Evolutionary conservation across 2,888 invertebrate genomes (phyloP), one percentile per base, ranked within the genome.

Genomic region (Scaptomyza reducta): DNA sequence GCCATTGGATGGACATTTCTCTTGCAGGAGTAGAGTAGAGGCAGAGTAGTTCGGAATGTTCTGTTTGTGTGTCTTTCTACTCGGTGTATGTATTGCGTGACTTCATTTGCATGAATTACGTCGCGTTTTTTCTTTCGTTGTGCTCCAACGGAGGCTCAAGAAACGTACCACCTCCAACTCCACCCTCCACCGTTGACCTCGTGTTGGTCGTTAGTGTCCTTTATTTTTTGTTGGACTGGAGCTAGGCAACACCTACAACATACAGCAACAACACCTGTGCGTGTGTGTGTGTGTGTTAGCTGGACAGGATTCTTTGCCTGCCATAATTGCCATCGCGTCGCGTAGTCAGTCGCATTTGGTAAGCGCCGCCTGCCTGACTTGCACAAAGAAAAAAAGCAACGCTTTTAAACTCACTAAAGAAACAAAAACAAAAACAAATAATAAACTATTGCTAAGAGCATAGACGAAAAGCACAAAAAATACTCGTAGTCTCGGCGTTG

Each of bases 91-190:
- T 33, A 55, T 89, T 89, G 89, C 89, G 89, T 89, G 89, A 89
- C 90, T 89, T 78, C 68, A 87, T 90, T 89, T 90, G 83, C 89
- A 90, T 89, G 85, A 88, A 84, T 84, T 88, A 84, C 76, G 81
- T 77, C 70, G 77, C 77, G 42, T 70, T 73, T 72, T 76, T 67
- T 10, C 1, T 10, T 10, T 7, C 27, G 25, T 42, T 25, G 47
- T 47, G 50, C 50, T 14, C 72, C 22, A 46, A 50, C 6, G 42
- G 22, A 59, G 51, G 49, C 63, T 45, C 42, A 66, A 47, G 45
- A 58, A 38, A 64, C 49, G 9, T 31, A 16, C n/a, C 18, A 31
- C 31, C 25, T 25, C 25, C 14, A 0, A n/a, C n/a, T n/a, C n/a
- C 10, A 11, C 31, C 13, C 33, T 4, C 2, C 4, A 22, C 25